Evolutionary conservation across 1,140 invertebrate genomes (phyloP).

Genomic region (Micrasema longulum): DNA sequence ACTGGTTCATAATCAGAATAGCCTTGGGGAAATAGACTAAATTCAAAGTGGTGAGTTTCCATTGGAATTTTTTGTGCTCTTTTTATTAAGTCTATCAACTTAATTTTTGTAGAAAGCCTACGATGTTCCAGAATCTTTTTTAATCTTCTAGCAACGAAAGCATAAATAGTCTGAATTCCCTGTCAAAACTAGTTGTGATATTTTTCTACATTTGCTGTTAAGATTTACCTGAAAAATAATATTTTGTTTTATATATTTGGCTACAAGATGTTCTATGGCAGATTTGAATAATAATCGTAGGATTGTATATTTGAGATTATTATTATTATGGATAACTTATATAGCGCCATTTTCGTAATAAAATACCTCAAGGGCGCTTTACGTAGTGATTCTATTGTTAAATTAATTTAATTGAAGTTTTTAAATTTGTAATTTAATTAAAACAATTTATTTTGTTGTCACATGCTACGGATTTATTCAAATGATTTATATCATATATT

Average conservation of each 20-base stretch:
- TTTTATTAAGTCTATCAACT: constrained; percentile 28
- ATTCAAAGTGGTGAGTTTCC: constrained; percentile 19
- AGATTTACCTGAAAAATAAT: constrained; percentile 33
- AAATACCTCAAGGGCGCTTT: too few species aligned
- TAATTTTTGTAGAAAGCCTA: constrained; percentile 28
- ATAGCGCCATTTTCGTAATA: too few species aligned
- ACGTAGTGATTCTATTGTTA: too few species aligned
- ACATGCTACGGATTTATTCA: too few species aligned
- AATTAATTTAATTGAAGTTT: too few species aligned
- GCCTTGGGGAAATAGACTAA: constrained; percentile 21
- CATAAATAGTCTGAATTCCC: constrained; percentile 30
- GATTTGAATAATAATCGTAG: constrained; percentile 31
- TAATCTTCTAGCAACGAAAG: constrained; percentile 25
- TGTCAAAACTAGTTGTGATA: constrained; percentile 13
- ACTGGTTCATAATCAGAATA: constrained; percentile 32
- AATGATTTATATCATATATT: constrained; percentile 18
- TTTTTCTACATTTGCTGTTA: constrained; percentile 1
- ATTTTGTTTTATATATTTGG: constrained; percentile 35
- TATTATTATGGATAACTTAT: too few species aligned
- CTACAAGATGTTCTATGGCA: constrained; percentile 32
- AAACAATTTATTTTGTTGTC: too few species aligned
- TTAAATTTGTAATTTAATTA: too few species aligned
- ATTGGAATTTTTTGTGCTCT: constrained; percentile 12
- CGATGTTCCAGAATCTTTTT: constrained; percentile 34
- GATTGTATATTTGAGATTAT: constrained; percentile 8